phyloP scores from a whole-genome alignment of 2,888 invertebrate species.

The Thymelicus lineola region DNA sequence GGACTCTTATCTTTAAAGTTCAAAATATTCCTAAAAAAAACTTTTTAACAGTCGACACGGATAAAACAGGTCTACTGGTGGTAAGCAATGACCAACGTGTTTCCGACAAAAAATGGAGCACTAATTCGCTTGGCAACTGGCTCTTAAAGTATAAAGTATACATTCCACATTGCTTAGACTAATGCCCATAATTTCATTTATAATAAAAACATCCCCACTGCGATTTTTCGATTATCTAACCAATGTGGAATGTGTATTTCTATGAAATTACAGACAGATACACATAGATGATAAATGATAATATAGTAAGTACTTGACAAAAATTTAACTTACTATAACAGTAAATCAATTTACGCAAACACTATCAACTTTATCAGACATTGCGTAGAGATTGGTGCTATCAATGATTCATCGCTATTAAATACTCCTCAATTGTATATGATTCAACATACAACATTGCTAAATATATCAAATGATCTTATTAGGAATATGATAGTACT shows the following conservation, averaged over 20 bases:
- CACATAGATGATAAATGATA: neutral
- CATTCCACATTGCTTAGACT: slow-evolving; percentile 43
- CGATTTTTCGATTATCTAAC: slow-evolving; percentile 56
- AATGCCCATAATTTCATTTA: neutral
- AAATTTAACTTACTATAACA: too few relatives aligned
- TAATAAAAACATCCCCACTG: slow-evolving; percentile 54
- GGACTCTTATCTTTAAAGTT: too few relatives aligned
- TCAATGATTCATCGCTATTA: slow-evolving; percentile 20
- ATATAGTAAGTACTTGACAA: neutral
- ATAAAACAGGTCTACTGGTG: too few relatives aligned
- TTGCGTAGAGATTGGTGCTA: slow-evolving; percentile 1
- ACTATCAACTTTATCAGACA: slow-evolving; percentile 27
- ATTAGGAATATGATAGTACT: too few relatives aligned
- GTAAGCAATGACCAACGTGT: too few relatives aligned
- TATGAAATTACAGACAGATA: neutral
- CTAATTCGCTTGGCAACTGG: too few relatives aligned
- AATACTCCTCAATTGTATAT: neutral
- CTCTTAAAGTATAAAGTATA: neutral
- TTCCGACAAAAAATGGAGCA: too few relatives aligned
- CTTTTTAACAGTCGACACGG: too few relatives aligned
- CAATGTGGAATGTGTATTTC: slow-evolving; percentile 58
- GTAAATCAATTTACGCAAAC: slow-evolving; percentile 2
- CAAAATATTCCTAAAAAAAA: too few relatives aligned
- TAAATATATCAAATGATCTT: neutral
- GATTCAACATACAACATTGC: neutral